Conservation (phyloP, 2,113 vertebrate genomes). For the Crypturellus undulatus region DNA sequence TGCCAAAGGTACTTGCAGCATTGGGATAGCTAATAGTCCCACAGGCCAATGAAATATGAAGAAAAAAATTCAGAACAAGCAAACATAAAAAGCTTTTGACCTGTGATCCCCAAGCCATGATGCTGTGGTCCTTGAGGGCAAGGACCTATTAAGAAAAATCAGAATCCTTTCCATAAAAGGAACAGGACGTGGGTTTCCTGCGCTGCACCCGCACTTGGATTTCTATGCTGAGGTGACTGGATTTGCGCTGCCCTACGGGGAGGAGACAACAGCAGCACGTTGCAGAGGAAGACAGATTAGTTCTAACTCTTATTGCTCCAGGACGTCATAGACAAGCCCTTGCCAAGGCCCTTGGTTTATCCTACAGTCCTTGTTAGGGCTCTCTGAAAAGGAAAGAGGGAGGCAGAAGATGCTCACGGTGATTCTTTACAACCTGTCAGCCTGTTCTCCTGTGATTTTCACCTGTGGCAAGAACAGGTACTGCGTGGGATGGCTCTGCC, state of each 20-base stretch:
- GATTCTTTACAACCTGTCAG: not conserved
- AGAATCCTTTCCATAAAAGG: rapidly evolving
- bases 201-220: not conserved
- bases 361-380: not conserved
- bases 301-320: not conserved
- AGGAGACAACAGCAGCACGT: not conserved
- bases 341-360: not conserved
- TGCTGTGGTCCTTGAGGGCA: not conserved
- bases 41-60: not conserved
- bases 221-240: not conserved
- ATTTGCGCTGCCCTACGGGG: not conserved
- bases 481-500: not conserved
- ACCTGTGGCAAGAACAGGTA: not conserved
- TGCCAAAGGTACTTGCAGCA: not conserved
- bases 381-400: not conserved
- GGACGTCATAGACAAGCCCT: not conserved
- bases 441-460: not conserved
- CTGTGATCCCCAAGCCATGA: not conserved
- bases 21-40: not conserved
- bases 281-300: not conserved
- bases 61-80: not conserved
- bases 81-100: not conserved
- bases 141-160: not conserved
- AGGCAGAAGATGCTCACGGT: not conserved
- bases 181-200: not conserved